Evolutionary conservation across 2,888 invertebrate genomes (phyloP).

Genomic region (Ochlodes sylvanus): DNA sequence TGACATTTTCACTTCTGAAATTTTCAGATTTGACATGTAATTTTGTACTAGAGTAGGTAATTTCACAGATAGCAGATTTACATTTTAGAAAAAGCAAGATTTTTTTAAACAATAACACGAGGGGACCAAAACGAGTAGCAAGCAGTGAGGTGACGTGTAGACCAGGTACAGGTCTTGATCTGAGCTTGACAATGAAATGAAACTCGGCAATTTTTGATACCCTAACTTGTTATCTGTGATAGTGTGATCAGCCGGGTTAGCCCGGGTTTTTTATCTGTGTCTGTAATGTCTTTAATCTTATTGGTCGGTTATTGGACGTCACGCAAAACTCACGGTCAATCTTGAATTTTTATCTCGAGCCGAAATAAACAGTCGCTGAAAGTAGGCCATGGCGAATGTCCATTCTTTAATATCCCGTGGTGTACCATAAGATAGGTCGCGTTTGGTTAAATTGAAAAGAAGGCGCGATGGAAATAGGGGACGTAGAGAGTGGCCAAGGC

Average conservation of each 20-base stretch:
- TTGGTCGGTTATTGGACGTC: constrained; percentile 26
- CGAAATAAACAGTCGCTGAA: constrained; percentile 66
- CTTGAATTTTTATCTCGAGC: constrained; percentile 49
- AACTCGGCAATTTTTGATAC: background rate
- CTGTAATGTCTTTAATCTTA: constrained; percentile 22
- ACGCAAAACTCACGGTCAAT: constrained; percentile 44
- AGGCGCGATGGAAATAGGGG: constrained; percentile 76
- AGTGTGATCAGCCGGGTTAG: no score
- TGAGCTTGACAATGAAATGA: constrained; percentile 5
- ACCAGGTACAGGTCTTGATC: no score
- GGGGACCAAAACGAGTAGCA: no score
- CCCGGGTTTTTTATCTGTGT: constrained; percentile 7
- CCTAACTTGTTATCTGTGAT: constrained; percentile 18
- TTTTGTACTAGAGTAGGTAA: no score
- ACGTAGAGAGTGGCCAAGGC: constrained; percentile 76
- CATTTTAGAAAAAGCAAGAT: no score
- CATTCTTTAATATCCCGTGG: constrained; percentile 48
- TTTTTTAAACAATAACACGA: no score
- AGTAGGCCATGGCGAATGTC: constrained; percentile 68
- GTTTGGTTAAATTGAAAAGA: constrained; percentile 52
- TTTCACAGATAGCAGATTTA: no score
- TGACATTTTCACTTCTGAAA: no score
- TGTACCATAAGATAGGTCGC: constrained; percentile 53
- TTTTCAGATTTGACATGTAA: no score
- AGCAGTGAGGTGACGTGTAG: no score